Percentiles rank a stretch among this genome's conserved stretches.
phyloP scores from a whole-genome alignment of 2,888 invertebrate species.

The Ectemnius cavifrons region DNA sequence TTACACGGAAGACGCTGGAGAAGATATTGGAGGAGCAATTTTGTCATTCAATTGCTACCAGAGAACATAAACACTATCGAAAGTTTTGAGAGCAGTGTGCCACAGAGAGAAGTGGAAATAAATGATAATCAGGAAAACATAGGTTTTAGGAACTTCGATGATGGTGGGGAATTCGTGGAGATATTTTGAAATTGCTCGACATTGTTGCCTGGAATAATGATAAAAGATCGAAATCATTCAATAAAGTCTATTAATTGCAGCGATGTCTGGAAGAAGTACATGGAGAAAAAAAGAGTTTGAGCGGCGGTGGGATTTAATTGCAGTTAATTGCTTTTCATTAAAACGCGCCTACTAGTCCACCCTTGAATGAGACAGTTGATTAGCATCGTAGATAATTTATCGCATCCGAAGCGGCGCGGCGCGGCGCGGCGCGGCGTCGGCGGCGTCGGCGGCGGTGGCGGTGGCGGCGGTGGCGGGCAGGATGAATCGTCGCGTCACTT shows the following conservation, averaged over 20 bases:
- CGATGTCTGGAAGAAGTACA: not conserved
- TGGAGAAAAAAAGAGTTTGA: not conserved
- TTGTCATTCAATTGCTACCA: conserved; percentile 70
- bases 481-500: conserved; percentile 7
- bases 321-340: conserved; percentile 65
- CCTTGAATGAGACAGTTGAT: conserved; percentile 40
- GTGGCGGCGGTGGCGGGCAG: not conserved
- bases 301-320: conserved; percentile 31
- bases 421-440: too few relatives aligned
- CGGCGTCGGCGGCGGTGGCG: too few relatives aligned
- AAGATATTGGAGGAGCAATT: conserved; percentile 74
- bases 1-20: conserved; percentile 74
- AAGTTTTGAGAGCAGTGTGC: not conserved
- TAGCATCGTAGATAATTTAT: conserved; percentile 33
- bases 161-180: not conserved
- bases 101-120: not conserved
- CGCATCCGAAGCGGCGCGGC: conserved; percentile 1
- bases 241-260: too few relatives aligned
- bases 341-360: conserved; percentile 63
- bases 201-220: not conserved
- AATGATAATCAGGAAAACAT: conserved; percentile 7
- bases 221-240: too few relatives aligned
- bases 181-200: not conserved
- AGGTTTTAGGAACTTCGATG: not conserved
- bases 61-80: conserved; percentile 38